Conservation (phyloP, 2,888 invertebrate species). For the Scaptomyza parva region DNA sequence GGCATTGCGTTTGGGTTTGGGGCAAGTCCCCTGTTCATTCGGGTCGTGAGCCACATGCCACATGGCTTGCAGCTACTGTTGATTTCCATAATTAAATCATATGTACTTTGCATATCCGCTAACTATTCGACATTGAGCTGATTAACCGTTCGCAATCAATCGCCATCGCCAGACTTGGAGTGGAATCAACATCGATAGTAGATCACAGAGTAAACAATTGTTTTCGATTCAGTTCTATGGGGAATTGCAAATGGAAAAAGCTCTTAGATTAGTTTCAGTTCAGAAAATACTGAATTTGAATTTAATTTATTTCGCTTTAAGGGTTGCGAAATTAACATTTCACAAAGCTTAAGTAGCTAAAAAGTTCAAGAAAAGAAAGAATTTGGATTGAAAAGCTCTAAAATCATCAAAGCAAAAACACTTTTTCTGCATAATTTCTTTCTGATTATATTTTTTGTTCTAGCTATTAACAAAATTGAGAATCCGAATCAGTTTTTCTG, state of each 20-base stretch:
- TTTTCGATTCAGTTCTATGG: neutral
- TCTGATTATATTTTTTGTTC: too few species aligned
- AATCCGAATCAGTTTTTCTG: neutral
- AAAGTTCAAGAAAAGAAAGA: too few species aligned
- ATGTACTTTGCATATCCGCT: slow-evolving; percentile 71
- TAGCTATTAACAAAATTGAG: too few species aligned
- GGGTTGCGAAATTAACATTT: too few species aligned
- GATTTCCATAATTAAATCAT: slow-evolving; percentile 76
- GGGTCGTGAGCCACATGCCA: slow-evolving; percentile 35
- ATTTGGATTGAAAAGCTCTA: too few species aligned
- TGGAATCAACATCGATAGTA: slow-evolving; percentile 46
- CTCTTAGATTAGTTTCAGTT: neutral
- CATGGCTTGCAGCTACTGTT: slow-evolving; percentile 35
- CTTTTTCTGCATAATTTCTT: too few species aligned
- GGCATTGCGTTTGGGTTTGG: slow-evolving; percentile 41
- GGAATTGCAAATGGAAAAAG: neutral
- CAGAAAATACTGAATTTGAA: neutral
- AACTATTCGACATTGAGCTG: slow-evolving; percentile 69
- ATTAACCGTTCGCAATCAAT: slow-evolving; percentile 70
- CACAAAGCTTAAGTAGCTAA: too few species aligned
- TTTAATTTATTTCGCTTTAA: neutral
- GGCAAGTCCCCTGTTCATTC: slow-evolving; percentile 66
- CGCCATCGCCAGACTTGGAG: slow-evolving; percentile 29
- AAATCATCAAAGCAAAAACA: too few species aligned
- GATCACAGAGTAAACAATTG: slow-evolving; percentile 7